Conservation (phyloP, 2,113 vertebrate species). For the Nycticryphes semicollaris region DNA sequence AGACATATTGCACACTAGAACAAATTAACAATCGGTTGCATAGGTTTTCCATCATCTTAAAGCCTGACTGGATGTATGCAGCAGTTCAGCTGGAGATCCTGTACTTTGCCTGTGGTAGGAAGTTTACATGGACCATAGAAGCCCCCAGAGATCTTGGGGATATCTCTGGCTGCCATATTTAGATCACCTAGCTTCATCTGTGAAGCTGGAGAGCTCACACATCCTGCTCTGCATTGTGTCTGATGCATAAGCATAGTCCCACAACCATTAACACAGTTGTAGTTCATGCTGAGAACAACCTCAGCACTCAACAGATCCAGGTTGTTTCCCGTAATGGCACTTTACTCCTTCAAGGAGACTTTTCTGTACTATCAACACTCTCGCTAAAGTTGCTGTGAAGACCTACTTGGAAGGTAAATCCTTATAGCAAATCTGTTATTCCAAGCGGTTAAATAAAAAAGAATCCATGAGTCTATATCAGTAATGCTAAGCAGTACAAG, state of each 20-base stretch:
- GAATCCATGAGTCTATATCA: neutral
- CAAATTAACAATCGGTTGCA: rapidly evolving
- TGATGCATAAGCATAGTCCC: neutral
- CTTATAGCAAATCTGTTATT: neutral
- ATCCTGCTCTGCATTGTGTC: neutral
- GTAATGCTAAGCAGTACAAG: neutral
- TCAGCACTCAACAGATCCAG: neutral
- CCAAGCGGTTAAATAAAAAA: neutral
- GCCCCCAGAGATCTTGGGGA: neutral
- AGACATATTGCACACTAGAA: neutral
- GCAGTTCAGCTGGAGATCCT: neutral
- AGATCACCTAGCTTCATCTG: neutral
- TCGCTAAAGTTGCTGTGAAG: neutral
- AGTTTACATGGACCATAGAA: neutral
- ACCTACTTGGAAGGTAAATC: neutral
- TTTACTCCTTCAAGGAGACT: neutral
- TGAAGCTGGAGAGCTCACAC: neutral
- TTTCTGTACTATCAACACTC: neutral
- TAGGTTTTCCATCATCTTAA: neutral
- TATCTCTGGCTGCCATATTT: neutral
- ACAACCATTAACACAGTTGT: neutral
- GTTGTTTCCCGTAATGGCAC: neutral
- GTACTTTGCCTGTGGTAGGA: neutral
- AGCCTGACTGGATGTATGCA: neutral
- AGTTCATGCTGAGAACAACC: neutral